Evolutionary conservation across 1,140 invertebrate species (phyloP), one percentile per base, ranked within the genome.

Genomic region (Procambarus virginalis): DNA sequence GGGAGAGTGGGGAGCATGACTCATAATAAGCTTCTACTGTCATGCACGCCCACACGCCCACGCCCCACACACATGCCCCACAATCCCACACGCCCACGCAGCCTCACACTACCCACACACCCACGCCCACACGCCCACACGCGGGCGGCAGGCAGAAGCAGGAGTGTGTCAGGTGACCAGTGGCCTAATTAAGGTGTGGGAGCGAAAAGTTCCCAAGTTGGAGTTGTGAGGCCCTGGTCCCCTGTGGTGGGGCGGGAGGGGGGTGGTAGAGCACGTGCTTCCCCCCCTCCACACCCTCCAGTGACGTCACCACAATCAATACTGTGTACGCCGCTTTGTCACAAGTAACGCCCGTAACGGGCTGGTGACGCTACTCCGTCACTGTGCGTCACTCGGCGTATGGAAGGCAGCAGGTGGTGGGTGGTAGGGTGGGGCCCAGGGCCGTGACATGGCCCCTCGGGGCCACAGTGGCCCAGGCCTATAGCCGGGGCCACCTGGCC

Each of bases 261-360:
- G 12, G 51, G 12, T 2, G 51, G 51, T 5, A 55, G 51, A 82
- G 34, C 80, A 82, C 80, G 80, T 82, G 80, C 80, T 82, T 82
- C 60, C 80, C 80, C 60, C 58, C 60, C 80, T 68, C 60, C 12
- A 55, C 51, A 55, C 51, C 80, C 68, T 5, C 4, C 68, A 10
- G 17, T 82, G 80, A 82, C 80, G 80, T 82, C 80, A 82, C 80
- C 14, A 10, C 46, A 82, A 82, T 82, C 80, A 82, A 82, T 82
- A 82, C 80, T 17, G 22, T 34, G 80, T 48, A 46, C 58, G 80
- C 80, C 80, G 80, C 80, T 82, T 82, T 82, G 58, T 82, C 46
- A 68, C 80, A 82, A 46, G 22, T 64, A 64, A 64, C 80, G 45
- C 46, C 48, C 58, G 6, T 46, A 12, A 68, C 58, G n/a, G 22